Base-by-base conservation (phyloP, 2,797 vertebrate genomes). In the Loris lydekkerianus region DNA sequence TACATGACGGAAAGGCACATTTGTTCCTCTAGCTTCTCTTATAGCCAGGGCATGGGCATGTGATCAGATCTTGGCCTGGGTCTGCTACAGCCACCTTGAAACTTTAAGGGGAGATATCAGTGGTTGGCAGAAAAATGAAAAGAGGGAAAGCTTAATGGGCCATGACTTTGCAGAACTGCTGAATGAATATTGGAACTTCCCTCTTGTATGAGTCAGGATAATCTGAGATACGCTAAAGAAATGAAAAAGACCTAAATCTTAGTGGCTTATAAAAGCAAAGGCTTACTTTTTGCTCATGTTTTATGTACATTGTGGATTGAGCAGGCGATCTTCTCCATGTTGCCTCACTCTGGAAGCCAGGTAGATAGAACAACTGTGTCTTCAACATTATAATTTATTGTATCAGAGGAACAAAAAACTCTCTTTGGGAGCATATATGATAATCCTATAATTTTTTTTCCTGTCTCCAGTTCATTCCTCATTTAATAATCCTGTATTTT, bases 21-120 rank as follows among this genome's bases (percentile, higher is more conserved):
- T 63, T 67, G 53, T 83, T 75, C 78, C 92, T n/a, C 76, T 43
- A 31, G 7, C 10, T 81, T 92, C 46, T 80, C 10, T 72, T 56
- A 67, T 1, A 34, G 31, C n/a, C 61, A 49, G 2, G 4, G 27
- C 0, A 9, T 10, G 46, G 23, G 23, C 15, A 1, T 3, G 6
- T 9, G 40, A 77, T 6, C 76, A n/a, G 53, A 10, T 46, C 63
- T 37, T 78, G 11, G 31, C 46, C 34, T 15, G 20, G 15, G 40
- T 18, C 4, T 84, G 70, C 46, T 20, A 11, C 3, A 29, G n/a
- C 34, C 83, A 83, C 34, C 40, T 91, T 81, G 72, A 63, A 61
- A 37, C 53, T 61, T 85, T 49, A 34, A 86, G 40, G 13, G 11
- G 15, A 46, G 49, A 34, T 15, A 25, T 63, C 9, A 5, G 23